Evolutionary conservation across 2,888 invertebrate species (phyloP), one percentile per base, ranked within the genome.

Genomic region (Melanargia galathea): DNA sequence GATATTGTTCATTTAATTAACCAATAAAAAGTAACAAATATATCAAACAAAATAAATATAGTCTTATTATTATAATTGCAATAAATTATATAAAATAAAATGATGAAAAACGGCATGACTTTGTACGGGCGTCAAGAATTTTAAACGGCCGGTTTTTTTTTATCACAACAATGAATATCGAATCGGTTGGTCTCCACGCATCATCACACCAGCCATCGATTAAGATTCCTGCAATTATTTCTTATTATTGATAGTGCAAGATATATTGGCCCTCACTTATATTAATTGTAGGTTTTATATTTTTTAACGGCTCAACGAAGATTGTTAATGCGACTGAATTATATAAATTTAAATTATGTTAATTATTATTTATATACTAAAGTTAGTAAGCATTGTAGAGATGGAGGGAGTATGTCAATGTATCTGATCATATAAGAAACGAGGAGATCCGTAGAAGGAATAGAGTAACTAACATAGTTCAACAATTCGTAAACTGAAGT

Each of bases 141-240:
- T 57, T 57, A 57, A 46, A 55, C 26, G 18, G 26, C 26, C 13
- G 7, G n/a, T n/a, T n/a, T 46, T 35, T 57, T 57, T 56, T 56
- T 45, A 20, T 18, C 30, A 33, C 45, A 30, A 33, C 45, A 13
- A 45, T 57, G 45, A 46, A 57, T 45, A 57, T 30, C 43, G 57
- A 45, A 56, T 33, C 43, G 57, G 45, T 45, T 33, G 33, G 45
- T 30, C n/a, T 74, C 52, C 66, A 61, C 65, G 66, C 64, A 77
- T 74, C 73, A 75, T 76, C 75, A 72, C 75, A 73, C 75, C 71
- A 66, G 70, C 77, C 71, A 78, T 78, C 79, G 76, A 78, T 87
- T 84, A 85, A 79, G 86, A 86, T 82, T 81, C 75, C 72, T 54
- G 77, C 82, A 82, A 83, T 85, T 81, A 82, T 75, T 70, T 65